Evolutionary conservation across 1,140 invertebrate genomes (phyloP).

Genomic region (Melitaea cinxia): DNA sequence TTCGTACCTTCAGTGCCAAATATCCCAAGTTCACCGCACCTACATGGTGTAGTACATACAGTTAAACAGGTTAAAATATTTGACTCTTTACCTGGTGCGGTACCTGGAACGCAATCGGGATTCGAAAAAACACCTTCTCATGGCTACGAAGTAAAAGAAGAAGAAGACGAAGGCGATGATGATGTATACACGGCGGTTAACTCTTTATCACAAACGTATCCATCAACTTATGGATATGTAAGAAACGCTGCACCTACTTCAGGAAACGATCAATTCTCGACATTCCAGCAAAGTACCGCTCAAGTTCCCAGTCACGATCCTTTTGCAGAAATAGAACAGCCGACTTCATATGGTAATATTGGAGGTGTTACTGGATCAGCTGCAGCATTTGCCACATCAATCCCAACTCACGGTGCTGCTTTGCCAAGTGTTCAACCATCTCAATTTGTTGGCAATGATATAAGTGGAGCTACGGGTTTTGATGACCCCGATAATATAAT

Average conservation of each 20-base stretch:
- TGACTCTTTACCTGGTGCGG: conserved; percentile 61
- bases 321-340: conserved; percentile 48
- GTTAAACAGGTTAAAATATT: conserved; percentile 73
- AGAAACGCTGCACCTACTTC: conserved; percentile 47
- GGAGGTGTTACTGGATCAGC: conserved; percentile 51
- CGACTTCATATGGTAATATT: conserved; percentile 46
- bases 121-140: conserved; percentile 30
- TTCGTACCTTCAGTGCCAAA: conserved; percentile 53
- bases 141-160: conserved; percentile 73
- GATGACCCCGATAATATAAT: conserved; percentile 47
- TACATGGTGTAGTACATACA: conserved; percentile 65
- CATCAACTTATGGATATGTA: conserved; percentile 55
- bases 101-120: conserved; percentile 33
- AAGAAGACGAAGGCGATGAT: conserved; percentile 69
- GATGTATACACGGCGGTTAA: conserved; percentile 63
- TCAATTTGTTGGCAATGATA: conserved; percentile 30
- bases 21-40: conserved; percentile 49
- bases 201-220: conserved; percentile 56
- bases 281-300: conserved; percentile 45
- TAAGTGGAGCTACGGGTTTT: conserved; percentile 33
- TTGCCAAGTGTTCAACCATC: conserved; percentile 43
- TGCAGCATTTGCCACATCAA: conserved; percentile 43
- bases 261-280: conserved; percentile 46
- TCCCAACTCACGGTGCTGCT: conserved; percentile 10
- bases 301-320: conserved; percentile 48